phyloP scores from a whole-genome alignment of 2,113 vertebrate species.

The Paracanthobrama guichenoti region DNA sequence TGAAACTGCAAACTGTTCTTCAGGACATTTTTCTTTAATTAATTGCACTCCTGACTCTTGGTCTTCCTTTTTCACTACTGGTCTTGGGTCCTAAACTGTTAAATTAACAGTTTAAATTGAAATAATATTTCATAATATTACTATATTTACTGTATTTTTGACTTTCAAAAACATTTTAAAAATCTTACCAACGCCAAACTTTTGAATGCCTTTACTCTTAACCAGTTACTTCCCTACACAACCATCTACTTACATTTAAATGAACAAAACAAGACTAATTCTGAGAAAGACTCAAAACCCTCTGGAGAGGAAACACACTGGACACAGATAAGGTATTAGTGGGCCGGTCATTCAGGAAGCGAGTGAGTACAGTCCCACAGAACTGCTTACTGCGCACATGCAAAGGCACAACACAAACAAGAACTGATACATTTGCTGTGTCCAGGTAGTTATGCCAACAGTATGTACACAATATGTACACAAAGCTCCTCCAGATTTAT shows the following conservation, averaged over 20 bases:
- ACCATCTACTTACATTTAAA: slow-evolving; percentile 16
- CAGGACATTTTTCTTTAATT: too few relatives aligned
- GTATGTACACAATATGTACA: background rate
- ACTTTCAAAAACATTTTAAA: too few relatives aligned
- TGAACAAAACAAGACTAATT: slow-evolving; percentile 41
- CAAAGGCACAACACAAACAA: slow-evolving; percentile 26
- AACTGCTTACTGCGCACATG: slow-evolving; percentile 57
- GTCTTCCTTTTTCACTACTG: too few relatives aligned
- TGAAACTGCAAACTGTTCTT: too few relatives aligned
- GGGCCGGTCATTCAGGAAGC: slow-evolving; percentile 55
- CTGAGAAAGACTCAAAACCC: slow-evolving; percentile 50
- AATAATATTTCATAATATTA: too few relatives aligned
- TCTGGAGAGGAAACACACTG: slow-evolving; percentile 62
- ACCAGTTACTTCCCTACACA: background rate
- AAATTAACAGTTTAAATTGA: too few relatives aligned
- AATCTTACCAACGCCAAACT: background rate
- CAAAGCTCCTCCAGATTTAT: slow-evolving; percentile 14
- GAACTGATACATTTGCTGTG: slow-evolving; percentile 29
- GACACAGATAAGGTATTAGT: slow-evolving; percentile 58
- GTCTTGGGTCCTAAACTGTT: too few relatives aligned
- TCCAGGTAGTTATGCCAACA: background rate
- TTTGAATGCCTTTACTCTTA: background rate
- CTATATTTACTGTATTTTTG: too few relatives aligned
- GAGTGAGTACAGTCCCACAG: slow-evolving; percentile 17
- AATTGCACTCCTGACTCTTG: too few relatives aligned